Percentiles rank a stretch among this genome's conserved stretches.
Evolutionary conservation across 2,888 invertebrate genomes (phyloP).

Genomic region (Morinoia aosen): DNA sequence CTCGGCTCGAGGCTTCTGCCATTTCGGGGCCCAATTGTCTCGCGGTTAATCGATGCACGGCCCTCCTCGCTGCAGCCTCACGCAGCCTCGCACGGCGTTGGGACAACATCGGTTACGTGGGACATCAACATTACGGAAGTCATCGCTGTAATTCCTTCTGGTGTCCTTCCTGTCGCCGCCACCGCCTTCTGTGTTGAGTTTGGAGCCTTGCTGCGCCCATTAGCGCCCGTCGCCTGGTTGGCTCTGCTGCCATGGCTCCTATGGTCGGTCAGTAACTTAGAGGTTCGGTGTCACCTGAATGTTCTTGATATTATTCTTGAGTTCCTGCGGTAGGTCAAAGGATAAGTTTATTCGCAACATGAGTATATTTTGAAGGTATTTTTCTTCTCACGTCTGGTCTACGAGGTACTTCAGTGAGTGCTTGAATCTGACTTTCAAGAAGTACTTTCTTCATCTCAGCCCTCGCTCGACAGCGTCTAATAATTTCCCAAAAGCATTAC

Average conservation of each 20-base stretch:
- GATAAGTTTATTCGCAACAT: not conserved
- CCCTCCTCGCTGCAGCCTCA: not conserved
- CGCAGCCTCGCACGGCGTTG: not conserved
- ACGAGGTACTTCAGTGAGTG: not conserved
- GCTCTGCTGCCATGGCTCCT: not conserved
- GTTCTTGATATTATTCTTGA: not conserved
- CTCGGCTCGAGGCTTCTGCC: not conserved
- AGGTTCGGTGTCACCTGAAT: not conserved
- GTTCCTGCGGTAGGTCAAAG: not conserved
- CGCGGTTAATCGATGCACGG: not conserved
- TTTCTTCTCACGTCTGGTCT: not conserved
- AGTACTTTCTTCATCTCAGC: not conserved
- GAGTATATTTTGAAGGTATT: not conserved
- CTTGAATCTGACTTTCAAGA: not conserved
- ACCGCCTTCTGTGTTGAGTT: not conserved
- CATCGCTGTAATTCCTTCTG: not conserved
- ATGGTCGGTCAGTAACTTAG: not conserved
- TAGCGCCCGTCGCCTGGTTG: not conserved
- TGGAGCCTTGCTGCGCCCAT: not conserved
- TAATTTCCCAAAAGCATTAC: not conserved
- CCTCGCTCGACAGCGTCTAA: not conserved
- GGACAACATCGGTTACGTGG: not conserved
- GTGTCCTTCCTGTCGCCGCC: not conserved
- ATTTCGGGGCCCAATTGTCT: not conserved
- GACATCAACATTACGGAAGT: not conserved